Conservation (phyloP, 2,797 vertebrate genomes). For the Hemibagrus guttatus region DNA sequence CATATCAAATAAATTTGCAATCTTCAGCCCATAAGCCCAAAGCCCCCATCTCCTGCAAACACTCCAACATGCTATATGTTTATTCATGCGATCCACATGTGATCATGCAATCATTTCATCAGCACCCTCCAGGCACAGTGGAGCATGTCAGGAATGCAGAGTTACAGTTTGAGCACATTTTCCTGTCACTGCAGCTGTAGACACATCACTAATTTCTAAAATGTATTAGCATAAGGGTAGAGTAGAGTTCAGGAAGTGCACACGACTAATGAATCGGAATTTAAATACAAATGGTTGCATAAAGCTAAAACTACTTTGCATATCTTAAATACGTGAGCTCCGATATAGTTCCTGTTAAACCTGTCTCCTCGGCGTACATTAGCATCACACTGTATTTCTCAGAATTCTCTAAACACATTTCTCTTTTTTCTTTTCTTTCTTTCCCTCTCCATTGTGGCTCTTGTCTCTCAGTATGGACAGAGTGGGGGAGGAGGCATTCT, state of each 20-base stretch:
- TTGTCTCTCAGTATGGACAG: conserved; percentile 35
- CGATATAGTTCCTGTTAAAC: background rate
- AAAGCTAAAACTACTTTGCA: background rate
- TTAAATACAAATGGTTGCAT: background rate
- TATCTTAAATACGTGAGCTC: background rate
- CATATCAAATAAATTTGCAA: background rate
- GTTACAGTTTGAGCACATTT: conserved; percentile 11
- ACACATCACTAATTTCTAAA: background rate
- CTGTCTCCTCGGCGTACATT: background rate
- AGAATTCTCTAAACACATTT: conserved; percentile 5
- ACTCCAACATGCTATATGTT: background rate
- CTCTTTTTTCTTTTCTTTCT: conserved; percentile 19
- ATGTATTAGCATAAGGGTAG: background rate
- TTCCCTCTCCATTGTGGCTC: conserved; percentile 20
- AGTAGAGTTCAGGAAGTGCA: background rate
- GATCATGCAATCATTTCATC: conserved; percentile 38
- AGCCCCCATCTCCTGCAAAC: background rate
- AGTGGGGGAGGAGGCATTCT: conserved; percentile 53
- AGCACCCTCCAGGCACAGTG: conserved; percentile 3
- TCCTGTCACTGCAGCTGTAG: background rate
- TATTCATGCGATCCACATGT: conserved; percentile 14
- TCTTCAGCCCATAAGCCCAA: background rate
- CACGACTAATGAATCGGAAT: conserved; percentile 3
- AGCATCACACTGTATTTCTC: conserved; percentile 28
- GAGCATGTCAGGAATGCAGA: conserved; percentile 45